Percentiles rank a stretch among this genome's conserved stretches.
These are phyloP conservation scores for Pogona vitticeps DNA, from an alignment of 2,113 vertebrate species.

Conservation along the genomic window DNA sequence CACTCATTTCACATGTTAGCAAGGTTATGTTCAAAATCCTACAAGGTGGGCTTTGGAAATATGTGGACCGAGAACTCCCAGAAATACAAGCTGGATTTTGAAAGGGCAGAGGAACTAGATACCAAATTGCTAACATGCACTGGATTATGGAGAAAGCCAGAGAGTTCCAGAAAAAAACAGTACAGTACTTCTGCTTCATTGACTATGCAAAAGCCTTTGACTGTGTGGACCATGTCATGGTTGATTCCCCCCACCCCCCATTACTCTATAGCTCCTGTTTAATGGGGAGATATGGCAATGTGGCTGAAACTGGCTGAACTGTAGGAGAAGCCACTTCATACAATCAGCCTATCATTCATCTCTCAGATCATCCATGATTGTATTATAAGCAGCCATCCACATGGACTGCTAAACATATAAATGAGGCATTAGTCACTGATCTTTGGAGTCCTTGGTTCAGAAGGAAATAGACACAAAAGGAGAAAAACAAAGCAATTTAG, in stretches of 20 bases:
- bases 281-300: not conserved
- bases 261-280: not conserved
- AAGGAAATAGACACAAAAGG: not conserved
- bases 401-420: not conserved
- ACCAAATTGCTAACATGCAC: too few species aligned
- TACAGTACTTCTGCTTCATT: too few species aligned
- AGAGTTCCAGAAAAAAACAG: too few species aligned
- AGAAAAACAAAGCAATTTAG: slow-evolving; percentile 20
- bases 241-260: not conserved
- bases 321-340: not conserved
- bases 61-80: too few species aligned
- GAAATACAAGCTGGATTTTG: too few species aligned
- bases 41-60: too few species aligned
- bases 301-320: not conserved
- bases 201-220: too few species aligned
- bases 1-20: too few species aligned
- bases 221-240: not conserved
- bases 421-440: not conserved
- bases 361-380: not conserved
- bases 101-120: too few species aligned
- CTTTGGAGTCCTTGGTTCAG: not conserved
- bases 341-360: not conserved
- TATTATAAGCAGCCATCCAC: not conserved
- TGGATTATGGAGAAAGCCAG: too few species aligned
- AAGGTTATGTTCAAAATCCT: too few species aligned